phyloP scores from a whole-genome alignment of 2,797 vertebrate genomes.

The Sebastes taczanowskii region DNA sequence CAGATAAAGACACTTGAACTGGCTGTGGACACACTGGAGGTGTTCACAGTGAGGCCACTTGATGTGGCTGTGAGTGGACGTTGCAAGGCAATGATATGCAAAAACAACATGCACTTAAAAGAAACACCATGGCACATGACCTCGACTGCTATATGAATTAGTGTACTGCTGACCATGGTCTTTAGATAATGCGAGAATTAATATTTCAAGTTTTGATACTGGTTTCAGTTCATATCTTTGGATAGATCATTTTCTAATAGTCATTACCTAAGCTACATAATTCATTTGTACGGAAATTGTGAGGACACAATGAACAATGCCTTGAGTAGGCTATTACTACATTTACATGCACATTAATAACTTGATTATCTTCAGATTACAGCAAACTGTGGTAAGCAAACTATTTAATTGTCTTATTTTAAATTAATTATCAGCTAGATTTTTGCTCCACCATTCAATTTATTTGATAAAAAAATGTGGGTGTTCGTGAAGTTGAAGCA shows the following conservation, averaged over 20 bases:
- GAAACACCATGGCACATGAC: slow-evolving; percentile 42
- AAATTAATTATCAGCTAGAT: background rate
- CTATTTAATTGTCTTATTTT: background rate
- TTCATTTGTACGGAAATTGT: slow-evolving; percentile 12
- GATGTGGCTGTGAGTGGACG: slow-evolving; percentile 29
- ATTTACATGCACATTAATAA: slow-evolving; percentile 29
- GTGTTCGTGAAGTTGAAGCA: background rate
- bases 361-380: background rate
- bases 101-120: slow-evolving; percentile 75
- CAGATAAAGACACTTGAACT: slow-evolving; percentile 24
- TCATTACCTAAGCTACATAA: slow-evolving; percentile 9
- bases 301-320: slow-evolving; percentile 25
- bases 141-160: slow-evolving; percentile 33
- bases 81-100: slow-evolving; percentile 27
- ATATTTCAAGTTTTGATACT: slow-evolving; percentile 32
- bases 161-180: slow-evolving; percentile 25
- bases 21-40: slow-evolving; percentile 23
- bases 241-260: slow-evolving; percentile 26
- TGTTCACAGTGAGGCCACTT: slow-evolving; percentile 3
- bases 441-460: background rate
- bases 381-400: background rate
- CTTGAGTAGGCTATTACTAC: slow-evolving; percentile 49
- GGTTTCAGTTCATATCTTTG: slow-evolving; percentile 25
- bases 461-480: background rate
- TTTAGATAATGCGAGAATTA: slow-evolving; percentile 45